Evolutionary conservation across 2,888 invertebrate genomes (phyloP).

Genomic region (Nemotelus nigrinus): DNA sequence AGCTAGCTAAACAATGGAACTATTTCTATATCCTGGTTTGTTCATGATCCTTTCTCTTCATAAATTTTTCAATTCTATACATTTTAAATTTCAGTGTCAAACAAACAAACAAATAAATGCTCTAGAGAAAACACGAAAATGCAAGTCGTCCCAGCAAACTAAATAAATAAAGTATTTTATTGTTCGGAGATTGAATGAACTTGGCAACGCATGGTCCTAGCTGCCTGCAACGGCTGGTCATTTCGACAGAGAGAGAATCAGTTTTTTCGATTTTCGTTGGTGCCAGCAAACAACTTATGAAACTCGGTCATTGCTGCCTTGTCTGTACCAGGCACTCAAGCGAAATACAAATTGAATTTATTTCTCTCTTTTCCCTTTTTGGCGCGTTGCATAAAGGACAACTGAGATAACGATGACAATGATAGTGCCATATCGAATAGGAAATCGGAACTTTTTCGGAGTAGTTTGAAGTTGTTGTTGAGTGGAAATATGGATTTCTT

Average conservation of each 20-base stretch:
- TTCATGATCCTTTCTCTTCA: too few species aligned
- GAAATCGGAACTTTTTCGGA: slow-evolving; percentile 29
- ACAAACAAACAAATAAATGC: too few species aligned
- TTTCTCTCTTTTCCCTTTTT: background rate
- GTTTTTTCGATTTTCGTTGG: too few species aligned
- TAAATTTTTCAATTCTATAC: too few species aligned
- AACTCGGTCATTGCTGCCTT: too few species aligned
- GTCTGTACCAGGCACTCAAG: too few species aligned
- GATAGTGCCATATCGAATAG: slow-evolving; percentile 32
- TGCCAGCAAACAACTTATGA: too few species aligned
- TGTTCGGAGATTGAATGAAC: background rate
- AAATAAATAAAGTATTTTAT: slow-evolving; percentile 13
- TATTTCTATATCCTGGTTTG: too few species aligned
- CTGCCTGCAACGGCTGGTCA: too few species aligned
- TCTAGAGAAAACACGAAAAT: background rate
- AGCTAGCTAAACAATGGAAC: too few species aligned
- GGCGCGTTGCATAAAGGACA: slow-evolving; percentile 26
- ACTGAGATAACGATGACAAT: slow-evolving; percentile 1
- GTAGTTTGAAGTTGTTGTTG: slow-evolving; percentile 15
- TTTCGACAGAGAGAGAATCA: too few species aligned
- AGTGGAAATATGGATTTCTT: slow-evolving; percentile 8
- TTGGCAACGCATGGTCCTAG: background rate
- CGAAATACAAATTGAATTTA: slow-evolving; percentile 5
- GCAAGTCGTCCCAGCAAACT: background rate
- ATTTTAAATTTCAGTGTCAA: too few species aligned